Base-by-base conservation (phyloP, 2,888 invertebrate genomes). In the Agrotis ipsilon region DNA sequence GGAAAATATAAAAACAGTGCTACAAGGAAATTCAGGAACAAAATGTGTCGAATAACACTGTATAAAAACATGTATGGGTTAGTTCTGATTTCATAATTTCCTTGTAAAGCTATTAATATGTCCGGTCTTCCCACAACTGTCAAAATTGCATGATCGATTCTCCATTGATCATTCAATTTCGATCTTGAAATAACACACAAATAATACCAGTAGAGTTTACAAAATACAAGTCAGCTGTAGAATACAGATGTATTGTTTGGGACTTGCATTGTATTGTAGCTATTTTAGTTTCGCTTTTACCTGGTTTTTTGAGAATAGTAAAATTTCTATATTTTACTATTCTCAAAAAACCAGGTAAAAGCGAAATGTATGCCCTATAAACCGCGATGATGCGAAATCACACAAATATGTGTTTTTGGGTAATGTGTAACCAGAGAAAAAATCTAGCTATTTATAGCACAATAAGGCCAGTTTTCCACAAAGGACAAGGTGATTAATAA, bases 141-240 rank as follows among this genome's bases (percentile, higher is more conserved):
- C 87, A 87, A 88, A 89, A 91, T 91, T 88, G 82, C 72, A 83
- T 88, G 90, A 91, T 91, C 89, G 89, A 91, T 24, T 11, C 18
- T 32, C 19, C 21, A 81, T 92, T 91, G 91, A 91, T 91, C 90
- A 86, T 88, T 82, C 81, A 80, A 91, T 91, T 90, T 89, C 75
- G 88, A 85, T 81, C 49, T 19, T 19, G 46, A 67, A 62, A 64
- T 51, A 43, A 51, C 39, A 70, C 51, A 57, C 45, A 55, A 43
- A 11, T 32, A 45, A 32, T 58, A 16, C 62, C 48, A 24, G 49
- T 51, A 24, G 27, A 57, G 52, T 54, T 43, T 21, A 54, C 16
- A 60, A 6, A 54, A 54, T 54, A 5, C 52, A 45, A 24, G 27
- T 45, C 59, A 60, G 24, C 21, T 6, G 5, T 63, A 63, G 46